Conservation (phyloP, 2,113 vertebrate genomes). For the Rana temporaria region DNA sequence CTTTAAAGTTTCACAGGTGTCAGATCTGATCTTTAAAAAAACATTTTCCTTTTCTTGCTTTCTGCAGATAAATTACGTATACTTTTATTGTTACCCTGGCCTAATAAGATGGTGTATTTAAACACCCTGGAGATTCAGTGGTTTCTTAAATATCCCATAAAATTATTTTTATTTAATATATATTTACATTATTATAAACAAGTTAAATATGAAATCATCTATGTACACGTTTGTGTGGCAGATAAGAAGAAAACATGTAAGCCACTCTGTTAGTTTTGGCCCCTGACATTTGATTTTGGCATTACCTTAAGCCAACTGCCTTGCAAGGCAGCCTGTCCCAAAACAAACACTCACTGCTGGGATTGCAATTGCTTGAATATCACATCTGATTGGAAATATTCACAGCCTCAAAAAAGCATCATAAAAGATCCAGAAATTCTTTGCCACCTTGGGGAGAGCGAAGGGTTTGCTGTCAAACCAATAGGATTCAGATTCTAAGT, state of each 20-base stretch:
- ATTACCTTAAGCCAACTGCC: conserved; percentile 64
- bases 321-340: conserved; percentile 62
- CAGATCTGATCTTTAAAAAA: too few relatives aligned
- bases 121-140: not conserved
- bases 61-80: not conserved
- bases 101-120: not conserved
- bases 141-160: not conserved
- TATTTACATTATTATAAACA: not conserved
- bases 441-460: conserved; percentile 61
- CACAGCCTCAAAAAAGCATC: conserved; percentile 59
- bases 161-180: not conserved
- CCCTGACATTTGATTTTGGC: conserved; percentile 54
- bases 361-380: conserved; percentile 65
- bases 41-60: too few relatives aligned
- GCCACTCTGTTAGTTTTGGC: conserved; percentile 63
- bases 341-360: conserved; percentile 56
- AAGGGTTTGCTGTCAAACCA: conserved; percentile 61
- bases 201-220: not conserved
- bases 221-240: conserved; percentile 30
- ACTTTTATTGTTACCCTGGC: not conserved
- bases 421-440: conserved; percentile 62
- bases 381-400: conserved; percentile 65
- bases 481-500: conserved; percentile 30
- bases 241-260: conserved; percentile 42
- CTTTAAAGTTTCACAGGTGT: too few relatives aligned